Percentiles rank a stretch among this genome's conserved stretches.
Conservation (phyloP, 2,113 vertebrate genomes). For the Urocynchramus pylzowi region DNA sequence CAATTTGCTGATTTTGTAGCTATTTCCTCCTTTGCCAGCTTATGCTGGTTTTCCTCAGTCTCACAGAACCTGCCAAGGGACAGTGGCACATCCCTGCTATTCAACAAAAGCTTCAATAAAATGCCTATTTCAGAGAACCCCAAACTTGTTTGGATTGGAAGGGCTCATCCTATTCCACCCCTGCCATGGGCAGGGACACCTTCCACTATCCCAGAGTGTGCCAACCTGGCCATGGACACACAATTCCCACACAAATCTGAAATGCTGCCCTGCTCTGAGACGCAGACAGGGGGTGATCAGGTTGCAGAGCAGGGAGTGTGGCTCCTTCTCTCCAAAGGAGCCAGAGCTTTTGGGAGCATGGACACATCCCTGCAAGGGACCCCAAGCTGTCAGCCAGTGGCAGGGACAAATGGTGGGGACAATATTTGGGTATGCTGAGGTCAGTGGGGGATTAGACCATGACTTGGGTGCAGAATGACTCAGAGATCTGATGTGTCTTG, state of each 20-base stretch:
- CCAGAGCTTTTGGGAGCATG: background rate
- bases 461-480: background rate
- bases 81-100: background rate
- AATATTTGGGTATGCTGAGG: background rate
- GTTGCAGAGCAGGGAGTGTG: background rate
- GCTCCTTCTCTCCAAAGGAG: background rate
- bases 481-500: background rate
- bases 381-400: background rate
- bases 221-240: background rate
- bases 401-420: background rate
- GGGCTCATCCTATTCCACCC: background rate
- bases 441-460: background rate
- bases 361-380: background rate
- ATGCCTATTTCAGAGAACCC: background rate
- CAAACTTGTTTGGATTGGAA: background rate
- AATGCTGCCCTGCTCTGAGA: background rate
- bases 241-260: background rate
- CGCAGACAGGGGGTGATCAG: too few species aligned
- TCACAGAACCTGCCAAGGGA: background rate
- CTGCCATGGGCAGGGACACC: background rate
- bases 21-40: background rate
- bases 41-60: background rate
- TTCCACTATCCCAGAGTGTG: background rate
- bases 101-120: background rate
- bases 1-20: background rate